Percentiles rank a stretch among this genome's conserved stretches.
phyloP scores from a whole-genome alignment of 2,113 vertebrate genomes.

The Caranx melampygus region DNA sequence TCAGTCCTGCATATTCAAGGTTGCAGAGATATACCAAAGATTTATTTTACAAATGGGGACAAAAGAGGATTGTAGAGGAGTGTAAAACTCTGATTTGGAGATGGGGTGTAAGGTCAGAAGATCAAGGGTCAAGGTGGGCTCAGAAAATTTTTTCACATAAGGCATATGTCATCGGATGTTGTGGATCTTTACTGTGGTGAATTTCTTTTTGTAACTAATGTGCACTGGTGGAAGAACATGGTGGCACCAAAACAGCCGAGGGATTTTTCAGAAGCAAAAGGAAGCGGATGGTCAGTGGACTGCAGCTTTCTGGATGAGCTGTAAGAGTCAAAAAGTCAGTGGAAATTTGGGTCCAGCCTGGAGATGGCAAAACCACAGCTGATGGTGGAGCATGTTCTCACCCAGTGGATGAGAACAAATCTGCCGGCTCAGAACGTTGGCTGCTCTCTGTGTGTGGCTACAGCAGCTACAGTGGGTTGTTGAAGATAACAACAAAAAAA shows the following conservation, averaged over 20 bases:
- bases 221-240: background rate
- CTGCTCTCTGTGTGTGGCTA: background rate
- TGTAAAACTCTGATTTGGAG: too few species aligned
- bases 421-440: background rate
- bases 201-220: background rate
- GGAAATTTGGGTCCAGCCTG: background rate
- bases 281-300: background rate
- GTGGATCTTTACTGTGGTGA: background rate
- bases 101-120: too few species aligned
- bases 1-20: background rate
- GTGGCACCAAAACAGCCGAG: background rate
- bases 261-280: background rate
- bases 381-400: conserved; percentile 4
- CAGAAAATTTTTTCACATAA: background rate
- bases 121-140: background rate
- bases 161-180: background rate
- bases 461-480: conserved; percentile 9
- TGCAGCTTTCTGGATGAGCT: background rate
- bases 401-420: background rate
- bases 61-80: too few species aligned
- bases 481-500: background rate
- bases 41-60: too few species aligned
- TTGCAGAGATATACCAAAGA: too few species aligned
- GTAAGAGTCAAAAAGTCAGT: background rate
- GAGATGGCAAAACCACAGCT: conserved; percentile 1